Conservation (phyloP, 37 sponge, comb jelly and placozoan species). For the Aplysina aerophoba region DNA sequence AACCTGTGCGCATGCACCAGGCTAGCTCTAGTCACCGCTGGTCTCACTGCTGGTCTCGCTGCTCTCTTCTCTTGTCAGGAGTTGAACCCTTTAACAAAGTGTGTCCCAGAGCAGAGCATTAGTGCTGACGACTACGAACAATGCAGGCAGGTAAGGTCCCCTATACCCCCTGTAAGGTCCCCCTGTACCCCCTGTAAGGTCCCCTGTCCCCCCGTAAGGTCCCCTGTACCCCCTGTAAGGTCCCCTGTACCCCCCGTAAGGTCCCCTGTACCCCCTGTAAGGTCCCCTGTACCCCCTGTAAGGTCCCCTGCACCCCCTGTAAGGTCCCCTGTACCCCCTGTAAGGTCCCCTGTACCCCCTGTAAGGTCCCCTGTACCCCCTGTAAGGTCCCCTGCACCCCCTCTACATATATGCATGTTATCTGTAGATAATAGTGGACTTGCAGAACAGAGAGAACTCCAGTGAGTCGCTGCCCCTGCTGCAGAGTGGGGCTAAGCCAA, state of each 20-base stretch:
- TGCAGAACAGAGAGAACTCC: constrained; percentile 55
- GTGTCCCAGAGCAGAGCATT: constrained; percentile 31
- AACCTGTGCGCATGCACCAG: too few species aligned
- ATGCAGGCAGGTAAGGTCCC: constrained; percentile 46
- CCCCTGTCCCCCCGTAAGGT: background rate
- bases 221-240: background rate
- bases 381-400: background rate
- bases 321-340: background rate
- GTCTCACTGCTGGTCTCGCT: background rate
- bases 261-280: background rate
- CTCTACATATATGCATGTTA: background rate
- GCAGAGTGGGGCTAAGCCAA: constrained; percentile 44
- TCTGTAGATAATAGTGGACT: constrained; percentile 42
- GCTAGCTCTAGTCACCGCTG: too few species aligned
- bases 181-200: background rate
- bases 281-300: background rate
- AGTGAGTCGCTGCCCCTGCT: constrained; percentile 62
- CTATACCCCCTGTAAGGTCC: background rate
- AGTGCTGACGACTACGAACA: constrained; percentile 61
- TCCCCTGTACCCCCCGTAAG: too few species aligned
- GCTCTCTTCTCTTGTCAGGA: constrained; percentile 45
- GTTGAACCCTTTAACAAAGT: constrained; percentile 56
- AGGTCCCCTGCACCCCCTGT: background rate
- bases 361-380: background rate
- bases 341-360: background rate